phyloP scores from a whole-genome alignment of 2,888 invertebrate genomes.

The Abrostola tripartita region DNA sequence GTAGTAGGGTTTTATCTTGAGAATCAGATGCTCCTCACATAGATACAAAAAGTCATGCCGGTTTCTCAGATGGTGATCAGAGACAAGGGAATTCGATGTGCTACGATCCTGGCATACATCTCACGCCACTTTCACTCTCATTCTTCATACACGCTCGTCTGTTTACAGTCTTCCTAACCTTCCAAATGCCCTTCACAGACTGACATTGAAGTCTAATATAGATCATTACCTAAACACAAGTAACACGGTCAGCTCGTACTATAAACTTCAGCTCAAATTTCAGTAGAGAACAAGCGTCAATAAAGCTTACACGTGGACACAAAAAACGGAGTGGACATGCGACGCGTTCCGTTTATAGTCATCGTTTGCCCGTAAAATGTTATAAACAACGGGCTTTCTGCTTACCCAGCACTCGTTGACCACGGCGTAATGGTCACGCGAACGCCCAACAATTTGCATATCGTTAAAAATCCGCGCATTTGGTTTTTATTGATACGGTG shows the following conservation, averaged over 20 bases:
- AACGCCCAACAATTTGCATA: slow-evolving; percentile 27
- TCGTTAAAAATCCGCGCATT: slow-evolving; percentile 24
- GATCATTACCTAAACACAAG: neutral
- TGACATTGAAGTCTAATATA: neutral
- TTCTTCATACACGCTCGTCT: too few relatives aligned
- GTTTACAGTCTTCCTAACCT: too few relatives aligned
- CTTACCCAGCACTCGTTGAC: slow-evolving; percentile 13
- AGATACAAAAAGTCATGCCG: too few relatives aligned
- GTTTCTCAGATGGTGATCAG: too few relatives aligned
- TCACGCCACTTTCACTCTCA: too few relatives aligned
- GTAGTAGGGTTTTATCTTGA: too few relatives aligned
- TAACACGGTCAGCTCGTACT: neutral
- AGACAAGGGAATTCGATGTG: too few relatives aligned
- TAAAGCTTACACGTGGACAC: slow-evolving; percentile 17
- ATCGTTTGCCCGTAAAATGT: slow-evolving; percentile 59
- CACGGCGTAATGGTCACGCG: neutral
- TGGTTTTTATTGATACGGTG: slow-evolving; percentile 23
- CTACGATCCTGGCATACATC: too few relatives aligned
- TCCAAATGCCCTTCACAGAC: neutral
- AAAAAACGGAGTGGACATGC: slow-evolving; percentile 18
- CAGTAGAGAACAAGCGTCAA: neutral
- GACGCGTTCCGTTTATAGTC: slow-evolving; percentile 54
- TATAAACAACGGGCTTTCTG: slow-evolving; percentile 46
- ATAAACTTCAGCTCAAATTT: slow-evolving; percentile 5
- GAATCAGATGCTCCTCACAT: too few relatives aligned